A percentile compares a stretch with the other conserved stretches of the same genome.
These are phyloP conservation scores for Drosophila mercatorum DNA, from an alignment of 2,888 invertebrate genomes.

Conservation along the genomic window DNA sequence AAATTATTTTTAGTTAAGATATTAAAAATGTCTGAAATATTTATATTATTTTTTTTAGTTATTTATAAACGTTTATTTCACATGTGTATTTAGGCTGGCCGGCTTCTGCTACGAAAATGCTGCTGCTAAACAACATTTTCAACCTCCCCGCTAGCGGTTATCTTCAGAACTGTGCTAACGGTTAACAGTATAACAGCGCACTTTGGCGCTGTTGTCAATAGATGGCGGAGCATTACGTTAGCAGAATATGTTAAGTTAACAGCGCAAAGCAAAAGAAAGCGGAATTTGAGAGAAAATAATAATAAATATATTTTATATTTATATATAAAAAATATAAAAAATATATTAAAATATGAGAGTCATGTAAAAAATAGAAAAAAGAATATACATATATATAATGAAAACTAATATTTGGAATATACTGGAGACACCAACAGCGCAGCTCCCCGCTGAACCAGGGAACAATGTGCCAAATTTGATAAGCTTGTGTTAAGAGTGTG, in stretches of 20 bases:
- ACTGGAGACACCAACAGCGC: not conserved
- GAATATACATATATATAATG: constrained; percentile 1
- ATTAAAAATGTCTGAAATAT: too few species aligned
- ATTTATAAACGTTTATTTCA: too few species aligned
- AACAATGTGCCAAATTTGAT: constrained; percentile 66
- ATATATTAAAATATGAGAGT: not conserved
- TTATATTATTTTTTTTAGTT: too few species aligned
- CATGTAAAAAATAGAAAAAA: constrained; percentile 11
- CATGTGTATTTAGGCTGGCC: too few species aligned
- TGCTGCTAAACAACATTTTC: constrained; percentile 27
- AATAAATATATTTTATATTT: not conserved
- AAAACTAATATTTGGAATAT: not conserved
- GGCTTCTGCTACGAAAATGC: not conserved
- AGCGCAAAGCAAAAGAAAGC: not conserved
- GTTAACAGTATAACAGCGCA: constrained; percentile 62
- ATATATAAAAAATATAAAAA: constrained; percentile 15
- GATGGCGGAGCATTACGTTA: constrained; percentile 25
- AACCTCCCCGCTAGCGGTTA: constrained; percentile 40
- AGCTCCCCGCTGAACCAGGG: constrained; percentile 3
- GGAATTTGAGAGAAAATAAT: not conserved
- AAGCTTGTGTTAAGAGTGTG: not conserved
- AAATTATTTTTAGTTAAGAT: not conserved
- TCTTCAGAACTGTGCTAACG: constrained; percentile 67
- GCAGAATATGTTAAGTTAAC: constrained; percentile 34
- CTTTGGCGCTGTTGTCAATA: constrained; percentile 25